Evolutionary conservation across 2,888 invertebrate species (phyloP).

Genomic region (Cheilosia pagana): DNA sequence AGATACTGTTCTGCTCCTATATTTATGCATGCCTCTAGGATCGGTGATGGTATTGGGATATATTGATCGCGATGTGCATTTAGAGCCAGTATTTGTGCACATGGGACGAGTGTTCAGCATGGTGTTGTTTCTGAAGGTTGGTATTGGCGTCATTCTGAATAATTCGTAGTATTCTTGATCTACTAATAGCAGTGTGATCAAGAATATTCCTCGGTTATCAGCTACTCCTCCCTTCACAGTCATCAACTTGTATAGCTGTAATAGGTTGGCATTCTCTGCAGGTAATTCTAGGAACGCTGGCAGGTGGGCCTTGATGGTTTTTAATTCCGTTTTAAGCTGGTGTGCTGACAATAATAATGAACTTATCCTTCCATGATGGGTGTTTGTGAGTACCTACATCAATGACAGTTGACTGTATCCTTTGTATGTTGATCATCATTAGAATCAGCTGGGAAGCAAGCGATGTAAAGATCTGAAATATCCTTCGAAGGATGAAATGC

Average conservation of each 20-base stretch:
- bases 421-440: slow-evolving; percentile 24
- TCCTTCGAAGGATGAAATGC: no score
- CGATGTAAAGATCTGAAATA: no score
- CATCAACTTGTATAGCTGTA: no score
- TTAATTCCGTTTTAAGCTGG: slow-evolving; percentile 9
- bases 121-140: slow-evolving; percentile 5
- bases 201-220: slow-evolving; percentile 21
- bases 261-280: no score
- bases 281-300: no score
- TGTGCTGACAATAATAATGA: slow-evolving; percentile 20
- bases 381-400: slow-evolving; percentile 19
- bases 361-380: slow-evolving; percentile 37
- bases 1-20: slow-evolving; percentile 2
- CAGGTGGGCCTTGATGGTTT: slow-evolving; percentile 21
- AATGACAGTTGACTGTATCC: slow-evolving; percentile 18
- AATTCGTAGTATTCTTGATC: slow-evolving; percentile 9
- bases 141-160: slow-evolving; percentile 14
- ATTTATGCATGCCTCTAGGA: background rate
- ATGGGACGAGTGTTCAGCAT: background rate
- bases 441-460: no score
- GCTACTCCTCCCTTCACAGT: no score
- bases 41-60: slow-evolving; percentile 2
- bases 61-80: slow-evolving; percentile 34
- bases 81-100: slow-evolving; percentile 21
- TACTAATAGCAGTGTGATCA: slow-evolving; percentile 20